phyloP scores from a whole-genome alignment of 2,888 invertebrate species.

The Drosophila ezoana region DNA sequence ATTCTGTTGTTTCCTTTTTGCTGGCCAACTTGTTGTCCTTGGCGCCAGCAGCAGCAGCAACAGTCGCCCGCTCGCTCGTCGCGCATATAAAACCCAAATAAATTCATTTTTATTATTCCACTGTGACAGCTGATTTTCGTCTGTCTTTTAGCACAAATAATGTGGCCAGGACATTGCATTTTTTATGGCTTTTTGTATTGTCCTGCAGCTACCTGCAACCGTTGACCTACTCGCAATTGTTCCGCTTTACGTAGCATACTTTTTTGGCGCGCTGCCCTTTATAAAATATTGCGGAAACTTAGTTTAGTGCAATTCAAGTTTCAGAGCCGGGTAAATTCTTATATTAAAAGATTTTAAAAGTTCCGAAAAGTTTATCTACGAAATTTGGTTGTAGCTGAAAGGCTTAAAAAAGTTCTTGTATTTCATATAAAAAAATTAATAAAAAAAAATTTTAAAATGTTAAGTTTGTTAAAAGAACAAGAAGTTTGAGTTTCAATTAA shows the following conservation, averaged over 20 bases:
- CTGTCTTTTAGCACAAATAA: conserved; percentile 30
- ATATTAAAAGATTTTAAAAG: too few relatives aligned
- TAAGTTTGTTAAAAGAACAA: too few relatives aligned
- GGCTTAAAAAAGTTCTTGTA: too few relatives aligned
- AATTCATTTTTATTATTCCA: conserved; percentile 75
- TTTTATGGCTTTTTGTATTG: conserved; percentile 11
- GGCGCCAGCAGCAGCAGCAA: conserved; percentile 25
- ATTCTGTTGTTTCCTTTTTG: conserved; percentile 8
- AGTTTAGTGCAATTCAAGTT: conserved; percentile 1
- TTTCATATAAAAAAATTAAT: too few relatives aligned
- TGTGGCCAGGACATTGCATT: conserved; percentile 29
- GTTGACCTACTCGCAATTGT: conserved; percentile 33
- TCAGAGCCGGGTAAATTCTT: too few relatives aligned
- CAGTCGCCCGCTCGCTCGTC: conserved; percentile 23
- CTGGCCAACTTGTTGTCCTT: conserved; percentile 72
- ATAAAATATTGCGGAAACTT: conserved; percentile 4
- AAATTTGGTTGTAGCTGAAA: too few relatives aligned
- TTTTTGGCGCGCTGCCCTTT: conserved; percentile 34
- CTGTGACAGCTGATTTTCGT: conserved; percentile 74
- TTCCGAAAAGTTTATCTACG: too few relatives aligned
- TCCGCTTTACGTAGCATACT: conserved; percentile 15
- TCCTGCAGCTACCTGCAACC: conserved; percentile 13
- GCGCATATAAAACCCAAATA: conserved; percentile 63
- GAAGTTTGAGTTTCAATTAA: too few relatives aligned
- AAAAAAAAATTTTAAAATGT: too few relatives aligned